phyloP scores from a whole-genome alignment of 2,797 vertebrate genomes.

The Lophotriccus pileatus region DNA sequence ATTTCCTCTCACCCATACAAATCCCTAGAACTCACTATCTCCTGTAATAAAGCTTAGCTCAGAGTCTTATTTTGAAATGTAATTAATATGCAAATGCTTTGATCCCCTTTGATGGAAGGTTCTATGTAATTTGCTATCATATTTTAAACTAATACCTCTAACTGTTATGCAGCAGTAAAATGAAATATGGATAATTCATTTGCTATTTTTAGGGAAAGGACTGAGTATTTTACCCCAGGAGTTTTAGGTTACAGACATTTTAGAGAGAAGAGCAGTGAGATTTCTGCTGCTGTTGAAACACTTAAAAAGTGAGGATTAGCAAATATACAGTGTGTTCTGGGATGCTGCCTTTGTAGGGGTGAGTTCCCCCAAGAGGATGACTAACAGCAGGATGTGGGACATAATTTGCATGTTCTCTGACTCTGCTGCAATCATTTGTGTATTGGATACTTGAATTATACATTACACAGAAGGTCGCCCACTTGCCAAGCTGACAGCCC shows the following conservation, averaged over 20 bases:
- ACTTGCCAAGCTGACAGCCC: slow-evolving; percentile 39
- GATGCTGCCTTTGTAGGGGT: slow-evolving; percentile 30
- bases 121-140: background rate
- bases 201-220: slow-evolving; percentile 30
- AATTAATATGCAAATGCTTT: slow-evolving; percentile 55
- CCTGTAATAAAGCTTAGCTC: slow-evolving; percentile 34
- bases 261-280: background rate
- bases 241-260: background rate
- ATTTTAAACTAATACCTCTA: slow-evolving; percentile 31
- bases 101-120: slow-evolving; percentile 19
- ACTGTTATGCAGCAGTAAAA: background rate
- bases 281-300: slow-evolving; percentile 31
- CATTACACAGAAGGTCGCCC: slow-evolving; percentile 46
- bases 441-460: slow-evolving; percentile 62
- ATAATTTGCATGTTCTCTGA: slow-evolving; percentile 66
- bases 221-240: background rate
- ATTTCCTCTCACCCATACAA: background rate
- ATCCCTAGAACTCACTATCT: background rate
- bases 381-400: slow-evolving; percentile 66
- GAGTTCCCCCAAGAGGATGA: slow-evolving; percentile 57
- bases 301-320: slow-evolving; percentile 50
- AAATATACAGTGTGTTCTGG: slow-evolving; percentile 62
- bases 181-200: background rate
- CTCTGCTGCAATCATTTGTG: slow-evolving; percentile 59
- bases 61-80: slow-evolving; percentile 6